Conservation (phyloP, 1,140 invertebrate species). For the Doryteuthis pealeii region DNA sequence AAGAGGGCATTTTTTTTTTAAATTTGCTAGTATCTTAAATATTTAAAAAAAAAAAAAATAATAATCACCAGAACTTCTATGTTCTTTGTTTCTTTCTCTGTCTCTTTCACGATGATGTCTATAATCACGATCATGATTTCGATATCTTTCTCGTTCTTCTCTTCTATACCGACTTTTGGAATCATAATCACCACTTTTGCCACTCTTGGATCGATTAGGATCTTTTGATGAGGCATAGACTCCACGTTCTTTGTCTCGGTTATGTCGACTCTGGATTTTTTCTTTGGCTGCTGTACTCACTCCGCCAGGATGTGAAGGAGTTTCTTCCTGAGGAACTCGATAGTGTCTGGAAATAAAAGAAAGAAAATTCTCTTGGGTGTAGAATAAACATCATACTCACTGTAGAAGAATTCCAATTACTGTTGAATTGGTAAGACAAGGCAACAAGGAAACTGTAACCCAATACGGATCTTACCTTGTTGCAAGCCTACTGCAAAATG, state of each 20-base stretch:
- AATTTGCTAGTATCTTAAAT: too few relatives aligned
- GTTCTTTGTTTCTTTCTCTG: constrained; percentile 48
- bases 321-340: constrained; percentile 78
- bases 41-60: too few relatives aligned
- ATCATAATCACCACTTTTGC: background rate
- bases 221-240: constrained; percentile 65
- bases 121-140: constrained; percentile 32
- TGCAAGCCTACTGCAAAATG: too few relatives aligned
- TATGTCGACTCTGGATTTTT: constrained; percentile 64
- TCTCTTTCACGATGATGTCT: constrained; percentile 43
- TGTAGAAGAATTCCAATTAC: background rate
- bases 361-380: constrained; percentile 15
- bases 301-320: constrained; percentile 90
- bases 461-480: too few relatives aligned
- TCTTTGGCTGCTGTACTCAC: constrained; percentile 78
- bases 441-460: too few relatives aligned
- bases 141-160: background rate
- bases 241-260: constrained; percentile 64
- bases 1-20: too few relatives aligned
- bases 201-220: constrained; percentile 9
- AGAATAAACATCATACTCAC: too few relatives aligned
- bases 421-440: too few relatives aligned
- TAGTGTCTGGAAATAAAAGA: constrained; percentile 67
- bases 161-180: background rate
- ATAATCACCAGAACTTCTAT: constrained; percentile 7